These are phyloP conservation scores for Helleia helle DNA, from an alignment of 2,888 invertebrate species.

Conservation along the genomic window DNA sequence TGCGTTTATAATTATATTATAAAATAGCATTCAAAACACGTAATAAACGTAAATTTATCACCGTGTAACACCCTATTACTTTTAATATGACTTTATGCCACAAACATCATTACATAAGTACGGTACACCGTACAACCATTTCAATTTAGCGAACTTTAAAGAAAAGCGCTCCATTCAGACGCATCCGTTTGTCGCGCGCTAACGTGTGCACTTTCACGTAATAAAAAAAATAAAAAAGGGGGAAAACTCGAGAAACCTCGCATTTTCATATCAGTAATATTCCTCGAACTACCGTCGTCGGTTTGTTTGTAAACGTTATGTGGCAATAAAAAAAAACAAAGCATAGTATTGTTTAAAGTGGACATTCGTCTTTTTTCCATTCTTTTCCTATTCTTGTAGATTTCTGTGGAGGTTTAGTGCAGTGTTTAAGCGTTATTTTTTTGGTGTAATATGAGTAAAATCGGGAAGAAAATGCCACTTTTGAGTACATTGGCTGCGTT, in stretches of 20 bases:
- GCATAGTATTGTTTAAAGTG: slow-evolving; percentile 22
- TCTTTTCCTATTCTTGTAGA: slow-evolving; percentile 22
- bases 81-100: slow-evolving; percentile 1
- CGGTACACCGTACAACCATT: slow-evolving; percentile 4
- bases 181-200: slow-evolving; percentile 41
- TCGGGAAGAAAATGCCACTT: slow-evolving; percentile 51
- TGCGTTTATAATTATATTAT: too few relatives aligned
- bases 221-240: slow-evolving; percentile 38
- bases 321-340: slow-evolving; percentile 37
- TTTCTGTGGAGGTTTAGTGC: slow-evolving; percentile 16
- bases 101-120: slow-evolving; percentile 14
- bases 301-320: slow-evolving; percentile 42
- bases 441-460: slow-evolving; percentile 59
- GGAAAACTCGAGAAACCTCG: slow-evolving; percentile 41
- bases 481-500: slow-evolving; percentile 63
- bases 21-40: too few relatives aligned
- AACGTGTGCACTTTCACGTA: slow-evolving; percentile 62
- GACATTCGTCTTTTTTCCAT: slow-evolving; percentile 33
- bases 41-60: background rate
- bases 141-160: slow-evolving; percentile 11
- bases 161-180: slow-evolving; percentile 37
- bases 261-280: slow-evolving; percentile 32
- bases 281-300: slow-evolving; percentile 29
- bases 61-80: slow-evolving; percentile 2
- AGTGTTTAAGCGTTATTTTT: slow-evolving; percentile 14